Evolutionary conservation across 2,888 invertebrate genomes (phyloP).

Genomic region (Cheilosia impressa): DNA sequence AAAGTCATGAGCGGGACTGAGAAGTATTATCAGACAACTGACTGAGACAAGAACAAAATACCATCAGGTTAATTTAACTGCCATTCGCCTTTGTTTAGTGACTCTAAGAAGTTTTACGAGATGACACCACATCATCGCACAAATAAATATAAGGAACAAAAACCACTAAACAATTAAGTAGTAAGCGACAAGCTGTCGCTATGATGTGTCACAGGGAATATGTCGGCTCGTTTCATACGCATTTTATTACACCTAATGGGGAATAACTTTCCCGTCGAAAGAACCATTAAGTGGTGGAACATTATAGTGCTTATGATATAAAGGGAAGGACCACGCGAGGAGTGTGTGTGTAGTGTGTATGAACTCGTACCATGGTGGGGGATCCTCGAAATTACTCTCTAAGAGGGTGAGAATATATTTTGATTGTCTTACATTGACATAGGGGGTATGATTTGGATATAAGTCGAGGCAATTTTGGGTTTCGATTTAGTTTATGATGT

Average conservation of each 20-base stretch:
- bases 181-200: constrained; percentile 64
- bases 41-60: background rate
- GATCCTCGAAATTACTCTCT: constrained; percentile 23
- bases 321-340: constrained; percentile 5
- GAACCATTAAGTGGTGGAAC: constrained; percentile 61
- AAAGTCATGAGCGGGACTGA: background rate
- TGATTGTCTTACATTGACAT: constrained; percentile 24
- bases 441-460: constrained; percentile 23
- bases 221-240: constrained; percentile 57
- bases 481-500: constrained; percentile 17
- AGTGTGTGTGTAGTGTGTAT: background rate
- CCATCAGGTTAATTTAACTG: constrained; percentile 26
- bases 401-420: constrained; percentile 23
- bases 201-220: constrained; percentile 37
- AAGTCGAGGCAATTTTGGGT: constrained; percentile 11
- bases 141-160: constrained; percentile 30
- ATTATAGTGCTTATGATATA: constrained; percentile 41
- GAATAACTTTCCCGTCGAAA: constrained; percentile 63
- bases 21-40: background rate
- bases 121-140: background rate
- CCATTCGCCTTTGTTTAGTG: constrained; percentile 22
- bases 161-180: constrained; percentile 57
- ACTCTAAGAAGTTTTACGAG: constrained; percentile 43
- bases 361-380: background rate
- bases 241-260: constrained; percentile 65